Conservation (phyloP, 1,140 invertebrate species). For the Papilio polyxenes region DNA sequence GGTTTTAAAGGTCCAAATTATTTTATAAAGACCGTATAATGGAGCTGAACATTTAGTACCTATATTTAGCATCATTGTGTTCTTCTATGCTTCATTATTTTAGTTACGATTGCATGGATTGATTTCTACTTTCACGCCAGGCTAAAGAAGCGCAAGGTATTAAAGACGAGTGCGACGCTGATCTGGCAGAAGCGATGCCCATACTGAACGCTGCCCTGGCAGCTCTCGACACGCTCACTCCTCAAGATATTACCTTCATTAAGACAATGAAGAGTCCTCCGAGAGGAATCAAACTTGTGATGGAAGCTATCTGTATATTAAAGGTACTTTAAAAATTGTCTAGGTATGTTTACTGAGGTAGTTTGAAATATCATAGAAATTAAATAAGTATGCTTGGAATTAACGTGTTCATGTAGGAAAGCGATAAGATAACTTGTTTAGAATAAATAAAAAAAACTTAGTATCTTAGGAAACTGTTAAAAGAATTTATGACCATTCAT, state of each 20-base stretch:
- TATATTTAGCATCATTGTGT: neutral
- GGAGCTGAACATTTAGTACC: too few relatives aligned
- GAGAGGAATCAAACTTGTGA: conserved; percentile 94
- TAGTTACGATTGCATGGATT: neutral
- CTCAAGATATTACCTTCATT: conserved; percentile 95
- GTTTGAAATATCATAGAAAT: too few relatives aligned
- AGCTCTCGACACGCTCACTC: conserved; percentile 95
- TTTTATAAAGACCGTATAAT: too few relatives aligned
- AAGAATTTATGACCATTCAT: neutral
- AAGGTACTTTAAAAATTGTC: conserved; percentile 82
- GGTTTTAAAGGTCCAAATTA: too few relatives aligned
- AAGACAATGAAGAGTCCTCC: conserved; percentile 99
- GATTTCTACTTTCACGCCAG: conserved; percentile 65
- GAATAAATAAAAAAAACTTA: neutral
- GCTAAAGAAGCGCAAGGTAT: conserved; percentile 91
- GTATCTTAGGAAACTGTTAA: neutral
- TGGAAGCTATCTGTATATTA: conserved; percentile 98
- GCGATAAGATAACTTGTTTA: neutral
- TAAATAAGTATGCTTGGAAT: too few relatives aligned
- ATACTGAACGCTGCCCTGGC: conserved; percentile 94
- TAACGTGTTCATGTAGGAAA: too few relatives aligned
- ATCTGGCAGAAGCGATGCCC: conserved; percentile 96
- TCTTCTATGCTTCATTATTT: neutral
- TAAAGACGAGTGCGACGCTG: conserved; percentile 97
- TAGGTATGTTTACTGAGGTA: neutral